These are phyloP conservation scores for Eidolon helvum DNA, from an alignment of 2,113 vertebrate genomes.

Conservation along the genomic window DNA sequence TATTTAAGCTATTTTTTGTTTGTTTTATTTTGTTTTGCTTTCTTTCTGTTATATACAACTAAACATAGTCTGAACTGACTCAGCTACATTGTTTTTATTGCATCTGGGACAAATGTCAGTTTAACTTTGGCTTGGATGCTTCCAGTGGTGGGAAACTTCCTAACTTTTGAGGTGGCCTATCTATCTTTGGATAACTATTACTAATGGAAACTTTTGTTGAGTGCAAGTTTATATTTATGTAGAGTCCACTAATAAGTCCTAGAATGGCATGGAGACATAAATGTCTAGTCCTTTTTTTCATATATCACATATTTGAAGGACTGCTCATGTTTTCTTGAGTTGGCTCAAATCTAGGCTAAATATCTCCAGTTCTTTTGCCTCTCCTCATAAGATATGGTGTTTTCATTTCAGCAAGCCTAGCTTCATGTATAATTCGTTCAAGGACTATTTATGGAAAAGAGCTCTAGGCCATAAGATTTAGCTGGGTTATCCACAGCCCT, in stretches of 20 bases:
- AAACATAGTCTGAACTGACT: neutral
- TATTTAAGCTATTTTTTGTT: slow-evolving; percentile 11
- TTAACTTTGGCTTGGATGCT: slow-evolving; percentile 31
- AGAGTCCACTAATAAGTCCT: neutral
- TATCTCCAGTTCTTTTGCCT: slow-evolving; percentile 23
- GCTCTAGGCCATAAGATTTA: slow-evolving; percentile 8
- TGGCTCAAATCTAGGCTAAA: neutral
- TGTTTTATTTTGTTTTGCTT: neutral
- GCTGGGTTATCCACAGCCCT: slow-evolving; percentile 59
- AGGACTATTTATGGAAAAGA: neutral
- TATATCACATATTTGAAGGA: neutral
- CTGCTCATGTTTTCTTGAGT: slow-evolving; percentile 18
- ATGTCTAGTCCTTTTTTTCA: neutral
- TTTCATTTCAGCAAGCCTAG: slow-evolving; percentile 33
- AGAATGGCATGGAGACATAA: neutral
- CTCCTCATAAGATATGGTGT: neutral
- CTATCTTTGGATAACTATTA: slow-evolving; percentile 17
- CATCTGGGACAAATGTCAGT: neutral
- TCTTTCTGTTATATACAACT: neutral
- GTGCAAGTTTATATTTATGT: slow-evolving; percentile 12
- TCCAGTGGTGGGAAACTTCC: neutral
- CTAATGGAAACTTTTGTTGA: neutral
- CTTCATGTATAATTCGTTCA: slow-evolving; percentile 15
- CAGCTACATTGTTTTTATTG: slow-evolving; percentile 5
- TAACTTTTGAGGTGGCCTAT: neutral